These are phyloP conservation scores for Podarcis siculus DNA, from an alignment of 2,797 vertebrate species.

Conservation along the genomic window DNA sequence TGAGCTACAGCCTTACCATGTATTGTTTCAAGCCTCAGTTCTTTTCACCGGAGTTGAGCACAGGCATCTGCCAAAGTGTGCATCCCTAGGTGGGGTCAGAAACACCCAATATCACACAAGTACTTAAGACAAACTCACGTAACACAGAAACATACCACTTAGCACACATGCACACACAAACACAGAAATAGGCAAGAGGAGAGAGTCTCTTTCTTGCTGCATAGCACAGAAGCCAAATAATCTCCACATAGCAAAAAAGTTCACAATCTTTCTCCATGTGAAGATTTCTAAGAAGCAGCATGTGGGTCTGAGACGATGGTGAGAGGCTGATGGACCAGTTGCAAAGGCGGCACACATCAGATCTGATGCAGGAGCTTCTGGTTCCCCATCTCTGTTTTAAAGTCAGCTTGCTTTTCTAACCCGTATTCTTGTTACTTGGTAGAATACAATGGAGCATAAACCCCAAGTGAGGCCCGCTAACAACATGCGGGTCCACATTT, in stretches of 20 bases:
- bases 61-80: too few species aligned
- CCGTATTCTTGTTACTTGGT: background rate
- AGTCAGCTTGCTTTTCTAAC: background rate
- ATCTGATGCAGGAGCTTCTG: too few species aligned
- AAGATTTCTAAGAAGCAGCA: background rate
- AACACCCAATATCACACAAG: too few species aligned
- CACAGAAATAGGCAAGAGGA: too few species aligned
- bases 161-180: too few species aligned
- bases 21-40: background rate
- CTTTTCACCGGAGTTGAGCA: background rate
- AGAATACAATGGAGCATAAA: background rate
- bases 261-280: background rate
- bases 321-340: background rate
- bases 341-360: background rate
- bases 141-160: too few species aligned
- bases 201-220: background rate
- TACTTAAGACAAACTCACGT: too few species aligned
- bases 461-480: background rate
- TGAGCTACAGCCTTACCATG: too few species aligned
- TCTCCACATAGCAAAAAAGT: background rate
- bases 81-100: too few species aligned
- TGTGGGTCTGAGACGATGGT: background rate
- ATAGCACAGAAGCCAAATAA: background rate
- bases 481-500: background rate
- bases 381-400: background rate